Conservation (phyloP, 2,113 vertebrate species). For the Cebus imitator region DNA sequence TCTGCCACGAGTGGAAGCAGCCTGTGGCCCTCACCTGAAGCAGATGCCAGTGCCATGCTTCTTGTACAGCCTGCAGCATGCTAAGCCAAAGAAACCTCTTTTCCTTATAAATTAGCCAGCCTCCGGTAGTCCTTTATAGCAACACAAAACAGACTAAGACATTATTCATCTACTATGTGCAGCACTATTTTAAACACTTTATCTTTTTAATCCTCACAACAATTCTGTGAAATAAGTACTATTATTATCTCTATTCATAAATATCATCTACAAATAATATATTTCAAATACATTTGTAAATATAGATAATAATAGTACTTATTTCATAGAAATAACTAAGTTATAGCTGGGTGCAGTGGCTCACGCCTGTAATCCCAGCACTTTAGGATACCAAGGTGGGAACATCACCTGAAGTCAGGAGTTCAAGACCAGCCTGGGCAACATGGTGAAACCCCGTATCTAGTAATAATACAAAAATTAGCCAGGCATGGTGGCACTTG, state of each 20-base stretch:
- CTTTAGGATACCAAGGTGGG: no score
- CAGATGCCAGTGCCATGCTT: neutral
- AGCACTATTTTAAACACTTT: neutral
- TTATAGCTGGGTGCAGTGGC: no score
- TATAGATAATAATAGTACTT: no score
- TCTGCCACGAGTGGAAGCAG: neutral
- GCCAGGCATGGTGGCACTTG: no score
- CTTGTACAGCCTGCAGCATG: neutral
- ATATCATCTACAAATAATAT: no score
- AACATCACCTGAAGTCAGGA: no score
- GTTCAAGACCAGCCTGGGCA: no score
- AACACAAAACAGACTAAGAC: neutral
- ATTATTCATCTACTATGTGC: neutral
- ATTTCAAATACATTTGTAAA: no score
- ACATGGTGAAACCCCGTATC: no score
- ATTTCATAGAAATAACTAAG: no score
- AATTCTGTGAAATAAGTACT: neutral
- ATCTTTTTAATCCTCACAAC: slow-evolving; percentile 15
- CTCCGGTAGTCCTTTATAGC: neutral
- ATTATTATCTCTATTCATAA: neutral
- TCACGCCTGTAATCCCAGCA: no score
- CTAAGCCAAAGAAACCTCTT: neutral
- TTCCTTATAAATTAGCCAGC: neutral
- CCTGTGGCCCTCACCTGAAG: neutral
- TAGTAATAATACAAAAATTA: no score